A percentile compares a stretch with the other conserved stretches of the same genome.
Conservation (phyloP, 2,113 vertebrate genomes). For the Labeo catla region DNA sequence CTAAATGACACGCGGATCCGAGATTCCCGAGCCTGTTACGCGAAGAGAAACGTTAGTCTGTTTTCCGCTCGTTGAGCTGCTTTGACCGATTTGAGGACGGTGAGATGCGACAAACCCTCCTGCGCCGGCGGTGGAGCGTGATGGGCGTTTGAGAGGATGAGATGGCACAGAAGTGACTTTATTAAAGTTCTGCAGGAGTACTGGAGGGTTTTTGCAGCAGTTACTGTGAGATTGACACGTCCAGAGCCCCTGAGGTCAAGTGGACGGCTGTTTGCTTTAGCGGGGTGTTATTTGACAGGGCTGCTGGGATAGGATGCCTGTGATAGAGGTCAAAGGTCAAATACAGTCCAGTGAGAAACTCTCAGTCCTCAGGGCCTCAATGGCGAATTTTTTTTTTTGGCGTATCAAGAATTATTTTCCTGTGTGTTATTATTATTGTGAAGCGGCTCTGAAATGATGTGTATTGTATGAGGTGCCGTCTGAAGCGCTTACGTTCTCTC, state of each 20-base stretch:
- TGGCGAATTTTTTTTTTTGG: not conserved
- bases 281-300: conserved; percentile 22
- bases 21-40: not conserved
- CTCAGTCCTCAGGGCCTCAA: not conserved
- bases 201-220: not conserved
- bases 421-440: no score
- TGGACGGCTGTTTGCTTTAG: conserved; percentile 59
- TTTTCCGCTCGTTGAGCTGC: no score
- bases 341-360: conserved; percentile 47
- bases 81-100: not conserved
- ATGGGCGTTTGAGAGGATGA: not conserved
- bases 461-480: not conserved
- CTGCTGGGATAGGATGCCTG: conserved; percentile 45
- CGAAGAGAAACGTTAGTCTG: no score
- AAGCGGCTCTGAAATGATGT: no score
- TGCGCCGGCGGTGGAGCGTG: not conserved
- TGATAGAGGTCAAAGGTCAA: conserved; percentile 53
- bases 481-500: conserved; percentile 18
- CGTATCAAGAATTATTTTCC: no score
- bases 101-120: not conserved
- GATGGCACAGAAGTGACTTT: not conserved
- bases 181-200: not conserved
- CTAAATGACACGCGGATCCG: not conserved
- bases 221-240: not conserved
- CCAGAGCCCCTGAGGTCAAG: conserved; percentile 45